Base-by-base conservation (phyloP, 2,113 vertebrate species). In the Vulpes lagopus region DNA sequence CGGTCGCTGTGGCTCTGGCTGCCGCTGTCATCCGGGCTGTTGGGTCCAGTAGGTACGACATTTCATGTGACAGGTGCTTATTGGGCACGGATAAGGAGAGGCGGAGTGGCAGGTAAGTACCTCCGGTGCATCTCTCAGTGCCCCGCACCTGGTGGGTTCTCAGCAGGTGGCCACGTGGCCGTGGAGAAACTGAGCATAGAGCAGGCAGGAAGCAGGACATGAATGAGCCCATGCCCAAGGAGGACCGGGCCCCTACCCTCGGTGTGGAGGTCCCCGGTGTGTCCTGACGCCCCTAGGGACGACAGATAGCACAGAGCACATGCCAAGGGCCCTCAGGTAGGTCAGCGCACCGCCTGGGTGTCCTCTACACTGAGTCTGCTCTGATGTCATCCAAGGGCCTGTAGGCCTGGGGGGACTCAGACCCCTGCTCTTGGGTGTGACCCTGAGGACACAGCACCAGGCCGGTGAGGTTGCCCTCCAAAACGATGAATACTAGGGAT, bases 381-480 rank as follows among this genome's bases (percentile, higher is more conserved):
- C 94, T 96, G 94, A 43, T 43, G 43, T 43, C 43, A 43, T 43
- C 43, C 1, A 7, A 7, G 43, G 7, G 43, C 43, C 43, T 1
- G 43, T 43, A 43, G 43, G 43, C 43, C 43, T 43, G 7, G 43
- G 43, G 7, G 55, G 79, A 38, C 78, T 57, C 83, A 38, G 89
- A 65, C 43, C 15, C 64, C 53, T 49, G 27, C 30, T 83, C 94
- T 74, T 12, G 12, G 88, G 30, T 9, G 19, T 25, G 94, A 59
- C 69, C 3, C 1, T 8, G 23, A 11, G 55, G 60, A 71, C 60
- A 25, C 27, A 73, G 62, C 12, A 17, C 6, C 1, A 32, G 55
- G 62, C 84, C 51, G 90, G 55, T 32, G 27, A 89, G 67, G 23
- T 35, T 96, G 83, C 87, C 91, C 64, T 78, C 20, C 38, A 95